Evolutionary conservation across 2,113 vertebrate genomes (phyloP), one percentile per base, ranked within the genome.

Genomic region (Gallinago jamesoni): DNA sequence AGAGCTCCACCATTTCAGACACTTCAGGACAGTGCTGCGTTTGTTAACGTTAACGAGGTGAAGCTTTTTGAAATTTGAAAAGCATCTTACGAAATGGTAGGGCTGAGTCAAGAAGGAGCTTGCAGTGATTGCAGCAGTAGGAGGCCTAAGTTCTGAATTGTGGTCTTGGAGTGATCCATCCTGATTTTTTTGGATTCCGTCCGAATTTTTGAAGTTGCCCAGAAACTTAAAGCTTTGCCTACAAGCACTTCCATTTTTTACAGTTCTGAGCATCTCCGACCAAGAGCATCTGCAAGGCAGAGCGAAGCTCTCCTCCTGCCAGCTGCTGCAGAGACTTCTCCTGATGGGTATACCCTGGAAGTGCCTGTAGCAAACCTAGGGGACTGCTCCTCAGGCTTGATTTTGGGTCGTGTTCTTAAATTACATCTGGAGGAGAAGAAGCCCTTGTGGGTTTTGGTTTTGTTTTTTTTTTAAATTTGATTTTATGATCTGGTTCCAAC

Each of bases 1-100:
- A 81, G 62, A 86, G 16, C 8, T 48, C 35, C 72, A 1, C 68
- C 41, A 2, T 27, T 60, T 66, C 53, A 53, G 33, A 22, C 27
- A 15, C 30, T 77, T 6, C 28, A 60, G 12, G 14, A 3, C 35
- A 31, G 30, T 53, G 11, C 19, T 56, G 0, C 0, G 0, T 39
- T 82, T 18, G 8, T 75, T 84, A 45, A 31, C 33, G 24, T 2
- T 75, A 39, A 39, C 39, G 28, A 30, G n/a, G 22, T 12, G 43
- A 82, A 25, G 7, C 45, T 90, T 87, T 64, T 87, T 64, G 50
- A 45, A 75, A 57, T 73, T 16, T 21, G 21, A 33, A 33, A 33
- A 85, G 2, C 37, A 19, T 35, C 75, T 78, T 41, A 12, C 85
- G 15, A 75, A 91, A 25, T 7, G 35, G 4, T 28, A 35, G 30